Conservation (phyloP, 64 coral and sea anemone species). For the Pocillopora damicornis region DNA sequence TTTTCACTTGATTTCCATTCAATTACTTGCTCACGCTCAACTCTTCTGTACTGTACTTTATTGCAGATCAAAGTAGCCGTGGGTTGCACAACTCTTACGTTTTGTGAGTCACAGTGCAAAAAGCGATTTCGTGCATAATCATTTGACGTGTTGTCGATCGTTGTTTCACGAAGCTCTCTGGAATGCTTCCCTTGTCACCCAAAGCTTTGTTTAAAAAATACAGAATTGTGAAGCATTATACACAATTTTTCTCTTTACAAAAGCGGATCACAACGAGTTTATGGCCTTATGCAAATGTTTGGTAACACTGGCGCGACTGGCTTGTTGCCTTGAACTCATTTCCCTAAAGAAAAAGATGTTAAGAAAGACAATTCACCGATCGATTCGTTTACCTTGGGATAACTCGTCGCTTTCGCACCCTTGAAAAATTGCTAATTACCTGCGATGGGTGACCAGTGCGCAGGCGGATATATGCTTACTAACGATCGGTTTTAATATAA, state of each 20-base stretch:
- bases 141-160: not conserved
- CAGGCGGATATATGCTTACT: too few species aligned
- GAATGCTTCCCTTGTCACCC: not conserved
- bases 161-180: not conserved
- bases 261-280: not conserved
- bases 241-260: not conserved
- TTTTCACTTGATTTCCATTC: not conserved
- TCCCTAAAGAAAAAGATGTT: not conserved
- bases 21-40: not conserved
- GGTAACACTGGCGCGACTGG: not conserved
- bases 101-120: not conserved
- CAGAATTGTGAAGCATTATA: not conserved
- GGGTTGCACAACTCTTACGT: not conserved
- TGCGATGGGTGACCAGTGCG: not conserved
- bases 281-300: not conserved
- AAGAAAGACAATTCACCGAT: not conserved
- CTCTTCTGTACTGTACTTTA: not conserved
- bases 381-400: not conserved
- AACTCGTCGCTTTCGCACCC: not conserved
- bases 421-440: not conserved
- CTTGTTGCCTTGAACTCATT: not conserved
- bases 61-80: not conserved
- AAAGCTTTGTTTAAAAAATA: not conserved
- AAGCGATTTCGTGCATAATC: not conserved
- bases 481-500: not conserved